These are phyloP conservation scores for Rachycentron canadum DNA, from an alignment of 2,797 vertebrate species.

Conservation along the genomic window DNA sequence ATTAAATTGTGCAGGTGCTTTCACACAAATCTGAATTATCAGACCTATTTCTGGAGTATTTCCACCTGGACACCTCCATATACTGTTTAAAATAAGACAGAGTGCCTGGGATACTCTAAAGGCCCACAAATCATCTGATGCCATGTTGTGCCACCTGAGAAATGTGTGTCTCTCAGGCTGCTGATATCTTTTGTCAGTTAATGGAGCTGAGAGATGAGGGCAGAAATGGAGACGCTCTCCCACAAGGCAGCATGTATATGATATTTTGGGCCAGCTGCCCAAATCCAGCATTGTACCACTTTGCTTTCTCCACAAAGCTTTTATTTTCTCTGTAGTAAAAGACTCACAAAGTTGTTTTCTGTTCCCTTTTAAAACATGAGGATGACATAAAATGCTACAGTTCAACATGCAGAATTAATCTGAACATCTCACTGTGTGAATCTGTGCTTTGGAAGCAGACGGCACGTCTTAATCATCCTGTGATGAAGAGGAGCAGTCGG, in stretches of 20 bases:
- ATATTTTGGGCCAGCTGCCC: slow-evolving; percentile 34
- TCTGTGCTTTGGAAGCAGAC: no score
- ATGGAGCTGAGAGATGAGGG: slow-evolving; percentile 52
- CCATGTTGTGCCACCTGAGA: slow-evolving; percentile 40
- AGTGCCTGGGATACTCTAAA: slow-evolving; percentile 24
- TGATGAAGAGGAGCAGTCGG: no score
- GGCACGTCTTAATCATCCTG: no score
- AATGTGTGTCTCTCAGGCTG: slow-evolving; percentile 24
- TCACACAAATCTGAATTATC: slow-evolving; percentile 41
- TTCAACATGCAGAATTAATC: no score
- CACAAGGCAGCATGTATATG: slow-evolving; percentile 40
- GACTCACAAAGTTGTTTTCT: neutral
- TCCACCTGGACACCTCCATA: slow-evolving; percentile 10
- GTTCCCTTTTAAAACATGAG: neutral
- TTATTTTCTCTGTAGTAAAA: neutral
- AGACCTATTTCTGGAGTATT: slow-evolving; percentile 27
- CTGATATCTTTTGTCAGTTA: slow-evolving; percentile 54
- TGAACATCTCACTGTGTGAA: no score
- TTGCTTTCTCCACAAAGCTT: neutral
- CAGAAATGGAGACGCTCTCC: slow-evolving; percentile 53
- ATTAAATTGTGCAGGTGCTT: slow-evolving; percentile 46
- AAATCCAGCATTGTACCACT: slow-evolving; percentile 12
- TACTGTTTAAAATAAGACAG: slow-evolving; percentile 38
- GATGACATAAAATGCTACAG: no score
- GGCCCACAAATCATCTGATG: slow-evolving; percentile 40